These are phyloP conservation scores for Drosophila koepferae DNA, from an alignment of 2,888 invertebrate species.

Conservation along the genomic window DNA sequence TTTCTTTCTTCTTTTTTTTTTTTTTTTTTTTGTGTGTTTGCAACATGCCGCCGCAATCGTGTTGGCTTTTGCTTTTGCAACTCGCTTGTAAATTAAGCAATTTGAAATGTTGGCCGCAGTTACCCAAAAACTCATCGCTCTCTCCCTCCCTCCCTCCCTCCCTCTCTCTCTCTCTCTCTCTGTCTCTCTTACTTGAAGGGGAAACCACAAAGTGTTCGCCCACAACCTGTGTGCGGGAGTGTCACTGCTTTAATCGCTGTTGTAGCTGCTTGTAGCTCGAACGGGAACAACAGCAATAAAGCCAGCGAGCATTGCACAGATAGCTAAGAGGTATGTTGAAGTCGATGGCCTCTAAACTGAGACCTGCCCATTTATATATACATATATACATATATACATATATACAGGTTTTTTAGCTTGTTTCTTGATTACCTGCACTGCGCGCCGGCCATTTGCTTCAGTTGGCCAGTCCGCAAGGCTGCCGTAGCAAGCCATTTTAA, in stretches of 20 bases:
- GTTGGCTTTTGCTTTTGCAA: constrained; percentile 53
- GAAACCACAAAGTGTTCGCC: constrained; percentile 58
- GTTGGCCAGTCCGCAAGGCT: constrained; percentile 49
- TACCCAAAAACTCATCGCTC: constrained; percentile 17
- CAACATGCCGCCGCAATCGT: constrained; percentile 27
- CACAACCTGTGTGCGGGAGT: constrained; percentile 66
- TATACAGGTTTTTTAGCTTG: constrained; percentile 4
- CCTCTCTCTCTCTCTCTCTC: background rate
- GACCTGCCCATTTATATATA: constrained; percentile 11
- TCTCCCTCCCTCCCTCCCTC: background rate
- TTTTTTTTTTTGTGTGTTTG: background rate
- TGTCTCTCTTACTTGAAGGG: background rate
- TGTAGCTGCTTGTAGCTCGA: constrained; percentile 62
- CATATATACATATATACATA: background rate
- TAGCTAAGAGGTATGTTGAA: constrained; percentile 56
- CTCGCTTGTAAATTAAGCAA: constrained; percentile 79
- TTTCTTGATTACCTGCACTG: constrained; percentile 62
- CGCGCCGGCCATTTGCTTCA: constrained; percentile 63
- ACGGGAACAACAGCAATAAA: constrained; percentile 23
- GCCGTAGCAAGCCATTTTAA: constrained; percentile 70
- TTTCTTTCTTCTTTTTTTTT: background rate
- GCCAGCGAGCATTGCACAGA: constrained; percentile 45
- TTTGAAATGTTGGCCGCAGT: constrained; percentile 69
- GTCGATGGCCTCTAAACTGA: constrained; percentile 68
- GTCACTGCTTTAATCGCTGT: constrained; percentile 74